A percentile compares a stretch with the other conserved stretches of the same genome.
Evolutionary conservation across 2,797 vertebrate genomes (phyloP).

Genomic region (Clamator glandarius): DNA sequence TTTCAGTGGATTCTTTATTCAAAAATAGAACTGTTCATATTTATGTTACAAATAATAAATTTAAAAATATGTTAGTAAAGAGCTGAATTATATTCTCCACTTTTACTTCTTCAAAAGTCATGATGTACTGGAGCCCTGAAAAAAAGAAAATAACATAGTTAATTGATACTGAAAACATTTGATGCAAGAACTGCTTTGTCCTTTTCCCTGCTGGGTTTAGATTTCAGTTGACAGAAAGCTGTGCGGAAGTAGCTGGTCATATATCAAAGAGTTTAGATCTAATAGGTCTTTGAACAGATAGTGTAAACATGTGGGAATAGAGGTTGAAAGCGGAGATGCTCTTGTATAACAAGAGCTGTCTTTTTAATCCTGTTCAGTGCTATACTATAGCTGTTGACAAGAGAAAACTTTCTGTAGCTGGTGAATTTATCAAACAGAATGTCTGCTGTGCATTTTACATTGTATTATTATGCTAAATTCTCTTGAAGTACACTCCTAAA

Average conservation of each 20-base stretch:
- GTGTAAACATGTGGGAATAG: slow-evolving; percentile 66
- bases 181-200: slow-evolving; percentile 68
- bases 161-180: slow-evolving; percentile 52
- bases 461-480: neutral
- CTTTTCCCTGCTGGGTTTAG: slow-evolving; percentile 57
- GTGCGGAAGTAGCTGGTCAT: slow-evolving; percentile 47
- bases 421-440: neutral
- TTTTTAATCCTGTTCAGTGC: slow-evolving; percentile 6
- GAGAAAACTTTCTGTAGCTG: neutral
- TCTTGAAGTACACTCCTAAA: neutral
- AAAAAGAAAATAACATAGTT: neutral
- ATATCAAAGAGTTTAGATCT: slow-evolving; percentile 73
- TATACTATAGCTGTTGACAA: slow-evolving; percentile 40
- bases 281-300: slow-evolving; percentile 70
- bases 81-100: neutral
- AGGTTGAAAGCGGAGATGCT: slow-evolving; percentile 38
- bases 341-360: neutral
- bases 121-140: neutral
- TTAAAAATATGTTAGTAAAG: neutral
- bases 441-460: neutral
- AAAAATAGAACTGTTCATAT: neutral
- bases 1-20: neutral
- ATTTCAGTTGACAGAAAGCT: slow-evolving; percentile 67
- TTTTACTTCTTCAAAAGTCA: neutral
- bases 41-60: neutral